A percentile compares a stretch with the other conserved stretches of the same genome.
Evolutionary conservation across 1,140 invertebrate species (phyloP).

Genomic region (Halictus rubicundus): DNA sequence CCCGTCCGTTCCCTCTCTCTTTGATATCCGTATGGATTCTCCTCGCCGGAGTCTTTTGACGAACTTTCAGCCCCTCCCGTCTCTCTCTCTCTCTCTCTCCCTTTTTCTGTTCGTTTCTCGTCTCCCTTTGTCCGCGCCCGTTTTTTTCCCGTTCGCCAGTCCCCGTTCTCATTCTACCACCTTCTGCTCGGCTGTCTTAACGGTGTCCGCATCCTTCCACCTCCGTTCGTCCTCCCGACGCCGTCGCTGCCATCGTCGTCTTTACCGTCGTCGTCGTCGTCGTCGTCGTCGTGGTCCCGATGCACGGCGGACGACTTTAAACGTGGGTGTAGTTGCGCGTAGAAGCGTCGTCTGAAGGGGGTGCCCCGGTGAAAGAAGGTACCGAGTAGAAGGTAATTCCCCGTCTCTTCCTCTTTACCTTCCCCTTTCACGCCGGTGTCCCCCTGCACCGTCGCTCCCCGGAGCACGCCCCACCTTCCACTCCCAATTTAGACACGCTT

Average conservation of each 20-base stretch:
- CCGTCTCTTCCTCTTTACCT: slow-evolving; percentile 67
- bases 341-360: slow-evolving; percentile 19
- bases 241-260: too few species aligned
- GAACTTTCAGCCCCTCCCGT: background rate
- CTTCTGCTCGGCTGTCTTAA: background rate
- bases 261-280: too few species aligned
- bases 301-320: background rate
- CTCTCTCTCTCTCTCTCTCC: background rate
- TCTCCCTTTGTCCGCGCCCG: background rate
- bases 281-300: background rate
- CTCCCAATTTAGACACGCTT: slow-evolving; percentile 76
- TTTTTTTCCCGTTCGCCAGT: background rate
- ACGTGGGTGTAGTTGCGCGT: slow-evolving; percentile 29
- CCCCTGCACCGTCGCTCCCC: slow-evolving; percentile 63
- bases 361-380: slow-evolving; percentile 57
- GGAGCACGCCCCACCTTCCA: slow-evolving; percentile 61
- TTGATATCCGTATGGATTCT: slow-evolving; percentile 22
- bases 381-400: slow-evolving; percentile 66
- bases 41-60: slow-evolving; percentile 1
- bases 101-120: too few species aligned
- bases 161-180: background rate
- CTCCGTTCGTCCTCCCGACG: background rate
- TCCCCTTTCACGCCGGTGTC: slow-evolving; percentile 56
- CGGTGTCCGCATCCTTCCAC: background rate
- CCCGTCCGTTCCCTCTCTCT: slow-evolving; percentile 8